These are phyloP conservation scores for Cephalopachus bancanus DNA, from an alignment of 2,797 vertebrate species.

Conservation along the genomic window DNA sequence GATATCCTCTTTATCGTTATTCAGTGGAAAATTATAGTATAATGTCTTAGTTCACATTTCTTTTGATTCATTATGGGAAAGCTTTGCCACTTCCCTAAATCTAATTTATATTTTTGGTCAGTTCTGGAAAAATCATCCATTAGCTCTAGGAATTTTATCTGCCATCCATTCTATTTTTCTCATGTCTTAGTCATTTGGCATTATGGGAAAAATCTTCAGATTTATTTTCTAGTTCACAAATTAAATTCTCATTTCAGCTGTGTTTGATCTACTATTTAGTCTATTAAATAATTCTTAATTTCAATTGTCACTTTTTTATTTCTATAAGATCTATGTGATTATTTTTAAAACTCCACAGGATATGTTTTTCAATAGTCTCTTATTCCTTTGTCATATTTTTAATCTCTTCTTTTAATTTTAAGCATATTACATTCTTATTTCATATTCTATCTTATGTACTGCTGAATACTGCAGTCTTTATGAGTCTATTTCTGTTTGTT, in stretches of 20 bases:
- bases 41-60: background rate
- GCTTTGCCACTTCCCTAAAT: background rate
- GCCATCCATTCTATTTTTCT: background rate
- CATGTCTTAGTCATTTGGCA: background rate
- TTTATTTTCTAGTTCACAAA: background rate
- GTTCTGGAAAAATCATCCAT: background rate
- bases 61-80: background rate
- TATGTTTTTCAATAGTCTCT: background rate
- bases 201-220: background rate
- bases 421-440: background rate
- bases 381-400: background rate
- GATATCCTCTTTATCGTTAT: background rate
- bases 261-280: background rate
- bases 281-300: background rate
- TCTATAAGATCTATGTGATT: background rate
- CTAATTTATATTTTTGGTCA: background rate
- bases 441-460: background rate
- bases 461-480: background rate
- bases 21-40: background rate
- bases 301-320: background rate
- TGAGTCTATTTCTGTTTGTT: conserved; percentile 46
- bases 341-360: background rate
- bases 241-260: background rate
- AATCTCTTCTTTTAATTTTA: conserved; percentile 5
- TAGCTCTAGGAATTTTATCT: background rate